Evolutionary conservation across 1,140 invertebrate species (phyloP).

Genomic region (Calycopis cecrops): DNA sequence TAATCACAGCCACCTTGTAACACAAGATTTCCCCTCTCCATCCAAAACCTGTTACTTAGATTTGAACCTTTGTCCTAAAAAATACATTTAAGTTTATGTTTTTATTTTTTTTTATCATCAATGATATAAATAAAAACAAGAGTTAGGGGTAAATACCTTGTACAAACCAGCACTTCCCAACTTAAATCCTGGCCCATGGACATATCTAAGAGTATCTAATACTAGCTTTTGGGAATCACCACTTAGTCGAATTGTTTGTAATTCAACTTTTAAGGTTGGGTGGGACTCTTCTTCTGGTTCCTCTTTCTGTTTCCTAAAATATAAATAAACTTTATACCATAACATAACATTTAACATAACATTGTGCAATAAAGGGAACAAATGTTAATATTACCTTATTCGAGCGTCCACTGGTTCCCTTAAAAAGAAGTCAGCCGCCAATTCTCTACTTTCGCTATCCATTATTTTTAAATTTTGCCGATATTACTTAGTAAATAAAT

Average conservation of each 20-base stretch:
- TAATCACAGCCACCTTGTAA: conserved; percentile 82
- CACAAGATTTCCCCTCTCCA: conserved; percentile 82
- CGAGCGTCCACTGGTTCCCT: conserved; percentile 71
- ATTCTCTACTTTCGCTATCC: conserved; percentile 69
- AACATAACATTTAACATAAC: conserved; percentile 18
- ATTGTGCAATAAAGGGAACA: conserved; percentile 29
- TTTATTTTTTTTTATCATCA: not conserved
- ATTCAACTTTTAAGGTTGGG: conserved; percentile 79
- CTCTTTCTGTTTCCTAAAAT: conserved; percentile 59
- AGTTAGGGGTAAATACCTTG: conserved; percentile 50
- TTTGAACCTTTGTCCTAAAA: conserved; percentile 79
- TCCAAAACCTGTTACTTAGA: conserved; percentile 82
- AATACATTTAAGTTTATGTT: not conserved
- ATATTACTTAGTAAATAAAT: conserved; percentile 3
- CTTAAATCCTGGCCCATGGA: conserved; percentile 80
- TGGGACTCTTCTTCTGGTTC: conserved; percentile 49
- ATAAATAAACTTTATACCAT: conserved; percentile 6
- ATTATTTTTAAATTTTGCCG: conserved; percentile 30
- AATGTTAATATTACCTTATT: conserved; percentile 64
- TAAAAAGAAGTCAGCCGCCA: conserved; percentile 75
- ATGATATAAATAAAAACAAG: not conserved
- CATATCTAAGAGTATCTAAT: conserved; percentile 81
- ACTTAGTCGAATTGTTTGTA: conserved; percentile 80
- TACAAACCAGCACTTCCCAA: conserved; percentile 74
- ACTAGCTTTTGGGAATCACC: conserved; percentile 81